These are phyloP conservation scores for Tipula vernalis DNA, from an alignment of 2,888 invertebrate species.

Conservation along the genomic window DNA sequence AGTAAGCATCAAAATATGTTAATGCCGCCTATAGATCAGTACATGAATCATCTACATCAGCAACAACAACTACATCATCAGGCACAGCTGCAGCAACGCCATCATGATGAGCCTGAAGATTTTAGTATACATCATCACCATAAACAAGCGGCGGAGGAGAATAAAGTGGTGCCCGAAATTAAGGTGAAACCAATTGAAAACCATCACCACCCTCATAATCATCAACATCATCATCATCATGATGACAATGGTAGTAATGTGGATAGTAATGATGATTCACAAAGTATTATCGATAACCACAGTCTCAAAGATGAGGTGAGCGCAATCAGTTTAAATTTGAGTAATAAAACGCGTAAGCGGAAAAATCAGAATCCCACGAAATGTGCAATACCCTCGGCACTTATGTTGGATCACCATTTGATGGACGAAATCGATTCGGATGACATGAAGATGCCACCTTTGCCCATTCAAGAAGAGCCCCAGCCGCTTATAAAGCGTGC, in stretches of 20 bases:
- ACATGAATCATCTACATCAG: slow-evolving; percentile 22
- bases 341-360: slow-evolving; percentile 63
- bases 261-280: slow-evolving; percentile 50
- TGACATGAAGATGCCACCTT: slow-evolving; percentile 20
- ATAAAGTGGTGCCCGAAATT: background rate
- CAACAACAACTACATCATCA: slow-evolving; percentile 18
- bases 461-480: slow-evolving; percentile 14
- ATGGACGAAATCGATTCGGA: slow-evolving; percentile 30
- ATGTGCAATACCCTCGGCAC: slow-evolving; percentile 43
- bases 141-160: slow-evolving; percentile 29
- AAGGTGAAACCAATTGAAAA: slow-evolving; percentile 10
- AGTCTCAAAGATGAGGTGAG: slow-evolving; percentile 33
- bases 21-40: background rate
- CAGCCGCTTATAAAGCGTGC: slow-evolving; percentile 22
- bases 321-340: slow-evolving; percentile 15
- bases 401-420: slow-evolving; percentile 31
- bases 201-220: background rate
- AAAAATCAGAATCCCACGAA: slow-evolving; percentile 82
- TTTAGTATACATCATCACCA: slow-evolving; percentile 41
- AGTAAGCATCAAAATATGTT: background rate
- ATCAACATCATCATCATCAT: slow-evolving; percentile 12
- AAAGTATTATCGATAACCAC: slow-evolving; percentile 42
- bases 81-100: slow-evolving; percentile 26
- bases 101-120: slow-evolving; percentile 43
- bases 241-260: slow-evolving; percentile 44